These are phyloP conservation scores for Tricholaema leucomelas DNA, from an alignment of 2,113 vertebrate species.

Conservation along the genomic window DNA sequence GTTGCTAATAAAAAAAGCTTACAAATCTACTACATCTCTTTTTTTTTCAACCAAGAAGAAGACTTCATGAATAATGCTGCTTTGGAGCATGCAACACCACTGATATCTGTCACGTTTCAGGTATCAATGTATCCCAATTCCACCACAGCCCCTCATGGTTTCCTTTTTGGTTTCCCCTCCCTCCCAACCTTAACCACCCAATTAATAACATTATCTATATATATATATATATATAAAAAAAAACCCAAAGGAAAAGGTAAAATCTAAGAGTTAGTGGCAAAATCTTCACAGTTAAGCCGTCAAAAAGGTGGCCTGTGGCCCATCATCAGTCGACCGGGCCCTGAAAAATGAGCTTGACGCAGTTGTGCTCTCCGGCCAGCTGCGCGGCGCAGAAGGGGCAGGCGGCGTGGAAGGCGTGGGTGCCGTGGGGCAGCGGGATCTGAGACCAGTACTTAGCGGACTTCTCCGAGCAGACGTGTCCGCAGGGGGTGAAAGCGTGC, in stretches of 20 bases:
- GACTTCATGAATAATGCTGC: constrained; percentile 58
- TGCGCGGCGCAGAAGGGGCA: constrained; percentile 96
- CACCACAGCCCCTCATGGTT: not conserved
- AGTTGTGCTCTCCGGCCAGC: constrained; percentile 88
- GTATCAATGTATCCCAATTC: constrained; percentile 35
- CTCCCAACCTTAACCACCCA: not conserved
- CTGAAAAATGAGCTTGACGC: constrained; percentile 95
- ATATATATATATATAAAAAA: no score
- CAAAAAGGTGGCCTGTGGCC: no score
- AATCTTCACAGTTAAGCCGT: constrained; percentile 87
- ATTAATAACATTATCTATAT: constrained; percentile 65
- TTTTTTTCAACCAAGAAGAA: constrained; percentile 62
- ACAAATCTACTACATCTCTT: constrained; percentile 72
- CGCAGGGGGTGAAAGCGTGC: constrained; percentile 93
- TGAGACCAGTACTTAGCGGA: constrained; percentile 96
- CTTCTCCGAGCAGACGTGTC: constrained; percentile 97
- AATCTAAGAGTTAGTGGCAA: constrained; percentile 80
- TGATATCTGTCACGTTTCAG: constrained; percentile 39
- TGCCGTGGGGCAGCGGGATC: constrained; percentile 95
- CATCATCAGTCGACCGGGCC: constrained; percentile 96
- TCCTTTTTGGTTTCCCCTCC: not conserved
- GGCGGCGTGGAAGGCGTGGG: constrained; percentile 95
- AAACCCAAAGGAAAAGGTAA: constrained; percentile 47
- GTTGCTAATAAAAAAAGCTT: constrained; percentile 69
- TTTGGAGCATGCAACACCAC: constrained; percentile 66